Evolutionary conservation across 2,888 invertebrate species (phyloP).

Genomic region (Nemotelus pantherinus): DNA sequence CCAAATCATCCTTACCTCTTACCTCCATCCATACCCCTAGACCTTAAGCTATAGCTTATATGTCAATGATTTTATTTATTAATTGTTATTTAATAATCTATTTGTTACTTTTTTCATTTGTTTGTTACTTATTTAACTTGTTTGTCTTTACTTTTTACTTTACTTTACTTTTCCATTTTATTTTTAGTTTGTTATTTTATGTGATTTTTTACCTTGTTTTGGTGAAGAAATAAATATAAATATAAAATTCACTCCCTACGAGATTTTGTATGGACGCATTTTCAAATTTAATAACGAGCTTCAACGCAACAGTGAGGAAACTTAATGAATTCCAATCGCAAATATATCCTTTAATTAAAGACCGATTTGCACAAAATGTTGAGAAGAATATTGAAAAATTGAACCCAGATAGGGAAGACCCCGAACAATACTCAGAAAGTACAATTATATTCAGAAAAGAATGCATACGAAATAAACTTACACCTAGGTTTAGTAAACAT

Average conservation of each 20-base stretch:
- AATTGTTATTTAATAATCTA: too few species aligned
- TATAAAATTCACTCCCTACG: conserved; percentile 18
- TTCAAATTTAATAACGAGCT: conserved; percentile 26
- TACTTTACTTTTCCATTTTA: too few species aligned
- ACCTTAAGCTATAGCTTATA: too few species aligned
- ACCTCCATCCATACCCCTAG: too few species aligned
- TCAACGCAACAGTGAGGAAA: conserved; percentile 9
- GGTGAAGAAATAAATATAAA: too few species aligned
- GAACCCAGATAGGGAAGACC: not conserved
- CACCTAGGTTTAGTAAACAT: conserved; percentile 1
- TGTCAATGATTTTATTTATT: too few species aligned
- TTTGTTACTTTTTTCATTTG: too few species aligned
- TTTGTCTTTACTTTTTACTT: too few species aligned
- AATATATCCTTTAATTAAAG: conserved; percentile 6
- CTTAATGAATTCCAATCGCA: conserved; percentile 24
- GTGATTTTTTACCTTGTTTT: too few species aligned
- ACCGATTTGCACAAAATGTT: not conserved
- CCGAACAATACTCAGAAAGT: not conserved
- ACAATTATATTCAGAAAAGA: conserved; percentile 13
- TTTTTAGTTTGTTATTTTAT: too few species aligned
- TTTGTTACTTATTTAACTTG: too few species aligned
- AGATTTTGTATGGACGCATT: conserved; percentile 21
- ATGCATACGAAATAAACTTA: conserved; percentile 2
- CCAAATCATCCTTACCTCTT: too few species aligned
- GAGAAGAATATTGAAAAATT: not conserved